These are phyloP conservation scores for Bungarus multicinctus DNA, from an alignment of 2,113 vertebrate species.

Conservation along the genomic window DNA sequence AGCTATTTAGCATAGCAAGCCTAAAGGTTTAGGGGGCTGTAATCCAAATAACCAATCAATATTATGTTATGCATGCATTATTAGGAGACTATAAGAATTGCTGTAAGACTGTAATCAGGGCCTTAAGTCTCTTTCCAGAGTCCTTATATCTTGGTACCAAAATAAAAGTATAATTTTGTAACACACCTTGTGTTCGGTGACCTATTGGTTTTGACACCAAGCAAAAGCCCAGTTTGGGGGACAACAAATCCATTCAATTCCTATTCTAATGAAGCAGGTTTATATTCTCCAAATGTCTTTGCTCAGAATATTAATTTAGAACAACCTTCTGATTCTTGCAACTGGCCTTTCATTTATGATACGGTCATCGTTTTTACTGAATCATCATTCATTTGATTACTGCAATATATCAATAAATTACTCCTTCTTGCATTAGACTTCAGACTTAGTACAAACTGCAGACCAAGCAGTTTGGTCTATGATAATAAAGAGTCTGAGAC, in stretches of 20 bases:
- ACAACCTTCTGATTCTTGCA: neutral
- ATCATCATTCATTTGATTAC: neutral
- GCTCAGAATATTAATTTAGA: neutral
- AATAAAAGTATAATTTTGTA: too few species aligned
- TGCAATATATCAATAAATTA: neutral
- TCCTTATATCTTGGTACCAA: too few species aligned
- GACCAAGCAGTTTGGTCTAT: neutral
- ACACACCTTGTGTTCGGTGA: too few species aligned
- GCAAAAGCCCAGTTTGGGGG: too few species aligned
- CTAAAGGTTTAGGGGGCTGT: too few species aligned
- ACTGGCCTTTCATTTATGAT: neutral
- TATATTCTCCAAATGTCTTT: neutral
- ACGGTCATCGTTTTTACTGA: neutral
- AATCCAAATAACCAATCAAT: too few species aligned
- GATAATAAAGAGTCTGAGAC: neutral
- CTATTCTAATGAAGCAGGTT: neutral
- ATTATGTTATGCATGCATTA: too few species aligned
- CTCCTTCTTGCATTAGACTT: neutral
- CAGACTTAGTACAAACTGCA: neutral
- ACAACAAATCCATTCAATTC: neutral
- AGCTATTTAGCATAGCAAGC: too few species aligned
- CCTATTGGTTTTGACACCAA: too few species aligned
- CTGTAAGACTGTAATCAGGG: too few species aligned
- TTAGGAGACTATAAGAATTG: too few species aligned
- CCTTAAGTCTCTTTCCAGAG: too few species aligned